phyloP scores from a whole-genome alignment of 2,888 invertebrate genomes.

The Polymixis flavicincta region DNA sequence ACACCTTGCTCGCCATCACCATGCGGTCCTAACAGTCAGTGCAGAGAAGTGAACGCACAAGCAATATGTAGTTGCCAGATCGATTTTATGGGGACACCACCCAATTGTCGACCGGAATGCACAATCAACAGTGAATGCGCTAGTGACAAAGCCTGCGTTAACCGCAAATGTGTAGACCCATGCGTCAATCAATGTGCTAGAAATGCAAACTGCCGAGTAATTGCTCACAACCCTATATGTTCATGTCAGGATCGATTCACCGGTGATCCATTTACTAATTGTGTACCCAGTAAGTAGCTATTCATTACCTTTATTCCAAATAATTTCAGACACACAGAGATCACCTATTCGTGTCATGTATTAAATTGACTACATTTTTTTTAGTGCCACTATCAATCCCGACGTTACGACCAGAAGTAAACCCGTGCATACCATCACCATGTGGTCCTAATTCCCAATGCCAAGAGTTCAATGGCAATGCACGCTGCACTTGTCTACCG shows the following conservation, averaged over 20 bases:
- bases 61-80: conserved; percentile 94
- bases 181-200: conserved; percentile 95
- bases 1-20: conserved; percentile 93
- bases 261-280: conserved; percentile 94
- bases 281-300: conserved; percentile 86
- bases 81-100: conserved; percentile 94
- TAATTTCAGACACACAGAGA: background rate
- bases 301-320: background rate
- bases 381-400: conserved; percentile 78
- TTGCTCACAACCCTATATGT: conserved; percentile 96
- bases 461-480: conserved; percentile 91
- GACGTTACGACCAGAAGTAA: conserved; percentile 75
- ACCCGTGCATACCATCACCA: conserved; percentile 94
- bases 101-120: conserved; percentile 95
- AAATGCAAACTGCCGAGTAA: conserved; percentile 94
- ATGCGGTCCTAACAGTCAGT: conserved; percentile 95
- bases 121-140: conserved; percentile 95
- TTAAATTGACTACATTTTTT: conserved; percentile 45
- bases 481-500: conserved; percentile 93
- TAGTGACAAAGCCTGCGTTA: conserved; percentile 93
- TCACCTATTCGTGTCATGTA: background rate
- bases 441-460: conserved; percentile 95
- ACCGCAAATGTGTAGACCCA: conserved; percentile 94
- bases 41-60: conserved; percentile 92
- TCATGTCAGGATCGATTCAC: conserved; percentile 93